Percentiles rank a stretch among this genome's conserved stretches.
Evolutionary conservation across 2,888 invertebrate species (phyloP).

Genomic region (Drosophila kambysellisi): DNA sequence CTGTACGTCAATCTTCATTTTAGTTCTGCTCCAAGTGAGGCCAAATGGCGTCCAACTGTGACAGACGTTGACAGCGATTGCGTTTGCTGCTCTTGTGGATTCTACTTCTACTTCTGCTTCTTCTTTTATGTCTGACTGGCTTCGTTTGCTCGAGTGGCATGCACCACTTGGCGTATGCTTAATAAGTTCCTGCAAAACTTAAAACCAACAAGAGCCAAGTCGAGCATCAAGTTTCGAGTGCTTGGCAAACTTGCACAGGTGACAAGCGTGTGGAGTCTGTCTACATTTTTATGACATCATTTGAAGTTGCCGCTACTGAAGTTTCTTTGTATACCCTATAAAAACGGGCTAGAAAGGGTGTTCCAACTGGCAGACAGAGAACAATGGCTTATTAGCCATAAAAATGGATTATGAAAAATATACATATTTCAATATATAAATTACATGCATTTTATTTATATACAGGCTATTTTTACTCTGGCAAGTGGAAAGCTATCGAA

Average conservation of each 20-base stretch:
- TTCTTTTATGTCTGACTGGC: conserved; percentile 6
- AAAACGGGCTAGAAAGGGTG: neutral
- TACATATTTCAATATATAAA: neutral
- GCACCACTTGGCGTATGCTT: conserved; percentile 50
- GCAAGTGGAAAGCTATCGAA: neutral
- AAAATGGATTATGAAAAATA: neutral
- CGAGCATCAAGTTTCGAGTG: conserved; percentile 45
- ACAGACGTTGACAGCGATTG: conserved; percentile 24
- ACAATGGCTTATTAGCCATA: neutral
- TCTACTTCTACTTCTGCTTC: conserved; percentile 3
- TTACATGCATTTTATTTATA: neutral
- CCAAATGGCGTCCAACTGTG: conserved; percentile 1
- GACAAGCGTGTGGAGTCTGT: conserved; percentile 28
- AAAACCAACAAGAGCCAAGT: conserved; percentile 38
- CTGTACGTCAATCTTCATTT: conserved; percentile 44
- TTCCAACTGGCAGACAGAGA: neutral
- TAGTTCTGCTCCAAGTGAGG: neutral
- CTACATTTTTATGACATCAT: conserved; percentile 62
- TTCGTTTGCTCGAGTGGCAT: conserved; percentile 14
- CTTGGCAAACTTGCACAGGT: conserved; percentile 54
- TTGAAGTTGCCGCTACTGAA: conserved; percentile 57
- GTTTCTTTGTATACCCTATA: conserved; percentile 7
- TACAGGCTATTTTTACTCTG: neutral
- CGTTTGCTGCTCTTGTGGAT: neutral
- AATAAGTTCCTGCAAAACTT: conserved; percentile 49